Evolutionary conservation across 2,113 vertebrate genomes (phyloP).

Genomic region (Pangasianodon gigas): DNA sequence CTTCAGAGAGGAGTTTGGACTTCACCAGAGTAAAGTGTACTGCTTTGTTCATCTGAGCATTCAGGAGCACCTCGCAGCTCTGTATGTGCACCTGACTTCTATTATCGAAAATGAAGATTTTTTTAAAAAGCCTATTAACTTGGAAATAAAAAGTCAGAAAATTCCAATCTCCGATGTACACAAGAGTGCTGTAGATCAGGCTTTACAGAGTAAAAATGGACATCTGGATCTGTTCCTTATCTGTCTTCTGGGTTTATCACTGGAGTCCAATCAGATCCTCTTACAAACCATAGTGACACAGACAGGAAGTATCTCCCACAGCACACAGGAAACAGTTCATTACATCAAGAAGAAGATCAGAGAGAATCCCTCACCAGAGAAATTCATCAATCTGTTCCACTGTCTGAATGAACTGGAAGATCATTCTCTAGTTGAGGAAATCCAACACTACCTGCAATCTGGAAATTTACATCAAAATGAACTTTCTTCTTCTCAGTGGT

Average conservation of each 20-base stretch:
- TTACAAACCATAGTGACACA: neutral
- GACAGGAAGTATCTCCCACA: neutral
- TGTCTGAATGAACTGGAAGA: constrained; percentile 21
- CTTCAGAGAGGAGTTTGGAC: neutral
- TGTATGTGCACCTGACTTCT: neutral
- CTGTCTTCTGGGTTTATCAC: neutral
- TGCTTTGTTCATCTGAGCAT: constrained; percentile 10
- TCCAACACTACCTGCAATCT: constrained; percentile 20
- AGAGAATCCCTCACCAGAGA: neutral
- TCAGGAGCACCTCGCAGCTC: neutral
- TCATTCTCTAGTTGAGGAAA: neutral
- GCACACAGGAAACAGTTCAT: neutral
- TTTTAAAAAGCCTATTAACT: neutral
- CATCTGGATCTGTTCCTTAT: constrained; percentile 1
- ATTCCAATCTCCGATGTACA: neutral
- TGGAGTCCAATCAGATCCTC: constrained; percentile 13
- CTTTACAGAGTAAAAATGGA: neutral
- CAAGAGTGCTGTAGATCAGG: constrained; percentile 9
- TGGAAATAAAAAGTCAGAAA: neutral
- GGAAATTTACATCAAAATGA: neutral
- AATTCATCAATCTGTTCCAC: constrained; percentile 12
- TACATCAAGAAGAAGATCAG: constrained; percentile 23
- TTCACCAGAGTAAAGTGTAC: constrained; percentile 7
- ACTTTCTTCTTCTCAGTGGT: constrained; percentile 23
- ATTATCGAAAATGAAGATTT: neutral